Percentiles rank a stretch among this genome's conserved stretches.
Conservation (phyloP, 2,888 invertebrate species). For the Caenorhabditis sp. region DNA sequence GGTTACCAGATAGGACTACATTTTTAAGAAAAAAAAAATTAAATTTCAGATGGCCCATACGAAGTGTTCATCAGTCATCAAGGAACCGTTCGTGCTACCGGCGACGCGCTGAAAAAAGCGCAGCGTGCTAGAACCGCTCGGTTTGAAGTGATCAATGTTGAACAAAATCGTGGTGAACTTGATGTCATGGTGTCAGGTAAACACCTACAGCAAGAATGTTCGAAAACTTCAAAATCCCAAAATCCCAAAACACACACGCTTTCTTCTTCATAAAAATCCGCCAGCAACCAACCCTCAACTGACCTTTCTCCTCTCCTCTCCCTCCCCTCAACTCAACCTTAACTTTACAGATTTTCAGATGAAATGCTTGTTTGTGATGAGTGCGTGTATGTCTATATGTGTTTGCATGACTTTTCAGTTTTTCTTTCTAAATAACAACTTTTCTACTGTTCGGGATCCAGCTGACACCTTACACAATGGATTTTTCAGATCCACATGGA, state of each 20-base stretch:
- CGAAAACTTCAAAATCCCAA: no score
- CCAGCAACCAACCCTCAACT: conserved; percentile 12
- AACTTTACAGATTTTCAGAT: conserved; percentile 53
- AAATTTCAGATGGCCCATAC: conserved; percentile 81
- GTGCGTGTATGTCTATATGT: conserved; percentile 25
- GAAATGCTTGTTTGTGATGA: conserved; percentile 11
- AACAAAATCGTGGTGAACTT: conserved; percentile 80
- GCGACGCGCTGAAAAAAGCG: conserved; percentile 80
- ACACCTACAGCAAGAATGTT: conserved; percentile 16
- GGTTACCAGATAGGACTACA: no score
- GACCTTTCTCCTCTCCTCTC: no score
- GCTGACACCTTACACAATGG: no score
- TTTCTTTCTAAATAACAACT: background rate
- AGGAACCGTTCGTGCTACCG: conserved; percentile 79
- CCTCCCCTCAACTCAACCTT: background rate
- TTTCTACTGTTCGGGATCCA: no score
- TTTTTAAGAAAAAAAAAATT: no score
- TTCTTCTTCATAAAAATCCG: conserved; percentile 17
- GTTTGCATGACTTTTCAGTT: conserved; percentile 28
- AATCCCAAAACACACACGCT: conserved; percentile 5
- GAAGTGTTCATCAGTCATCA: conserved; percentile 78
- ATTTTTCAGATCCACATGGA: conserved; percentile 84
- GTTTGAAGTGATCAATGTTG: conserved; percentile 82
- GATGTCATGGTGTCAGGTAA: conserved; percentile 83
- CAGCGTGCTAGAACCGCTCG: conserved; percentile 78